Base-by-base conservation (phyloP, 2,888 invertebrate species). In the Cenopis cana region DNA sequence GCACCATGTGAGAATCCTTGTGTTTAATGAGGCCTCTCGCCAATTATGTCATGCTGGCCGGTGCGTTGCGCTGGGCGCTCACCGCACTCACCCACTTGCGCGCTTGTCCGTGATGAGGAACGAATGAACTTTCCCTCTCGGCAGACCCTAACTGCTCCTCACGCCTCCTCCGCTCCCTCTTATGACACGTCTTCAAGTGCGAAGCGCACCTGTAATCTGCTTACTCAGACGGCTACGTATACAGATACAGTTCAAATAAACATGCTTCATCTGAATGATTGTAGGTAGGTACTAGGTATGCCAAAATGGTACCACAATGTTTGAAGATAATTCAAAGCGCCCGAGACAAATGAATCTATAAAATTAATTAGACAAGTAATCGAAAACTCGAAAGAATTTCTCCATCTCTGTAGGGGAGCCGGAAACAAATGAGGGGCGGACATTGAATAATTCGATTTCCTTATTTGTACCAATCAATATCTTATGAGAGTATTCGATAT, bases 361-460 rank as follows among this genome's bases (percentile, higher is more conserved):
- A 93, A 93, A 92, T 93, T 93, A 93, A 93, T 93, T 93, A 93
- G 90, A 91, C 90, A 90, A 93, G 93, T 93, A 93, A 93, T 93
- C 93, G 93, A 93, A 93, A 93, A 93, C 91, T 93, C 87, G 91
- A 93, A 93, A 93, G 93, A 93, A 93, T 93, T 93, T 93, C 92
- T 92, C 89, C 91, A 90, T 93, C 89, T 92, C 89, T 89, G 82
- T 87, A 83, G 93, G 91, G 93, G 92, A 90, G 88, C 85, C 79
- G 83, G 85, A 89, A 90, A 93, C 91, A 93, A 93, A 93, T 93
- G 90, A 88, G 87, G 91, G 93, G 93, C 91, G 93, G 93, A 93
- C 93, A 88, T 92, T 93, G 93, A 93, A 92, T 93, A 93, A 93
- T 93, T 93, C 86, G 90, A 93, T 93, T 93, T 93, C 93, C 92